Base-by-base conservation (phyloP, 2,888 invertebrate species). In the Orthosia incerta region DNA sequence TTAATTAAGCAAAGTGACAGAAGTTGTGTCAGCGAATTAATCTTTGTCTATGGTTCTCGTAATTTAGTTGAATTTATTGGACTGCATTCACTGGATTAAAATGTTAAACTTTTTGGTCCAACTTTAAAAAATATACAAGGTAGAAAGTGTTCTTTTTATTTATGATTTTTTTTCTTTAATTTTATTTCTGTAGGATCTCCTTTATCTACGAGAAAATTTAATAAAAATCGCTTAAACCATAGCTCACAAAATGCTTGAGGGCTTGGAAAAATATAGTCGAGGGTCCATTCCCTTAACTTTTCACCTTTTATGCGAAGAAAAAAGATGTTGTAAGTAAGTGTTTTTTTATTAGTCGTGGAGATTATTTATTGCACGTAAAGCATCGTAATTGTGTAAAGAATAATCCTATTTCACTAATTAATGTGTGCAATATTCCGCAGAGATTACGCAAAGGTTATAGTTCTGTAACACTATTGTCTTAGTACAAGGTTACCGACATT, bases 391-490 rank as follows among this genome's bases (percentile, higher is more conserved):
- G 45, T 69, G 62, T 5, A 51, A 63, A 63, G 20, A 63, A 67
- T 75, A 66, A 75, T 79, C 63, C 71, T 78, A 81, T 83, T 82
- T 78, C 69, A 67, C 59, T 78, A 85, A 85, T 82, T 80, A 83
- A 82, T 79, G 79, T 82, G 74, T 76, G 84, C 76, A 86, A 87
- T 87, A 82, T 78, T 69, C 53, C 64, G 69, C 76, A 73, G 68
- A 67, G 63, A 82, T 86, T 85, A 80, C 74, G 78, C 76, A 85
- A 86, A 85, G 74, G 76, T 80, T 73, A 81, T 71, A 74, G 59
- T 88, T 88, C 68, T 80, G 85, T 84, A 89, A 87, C 74, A 79
- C 88, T 85, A 90, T 91, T 91, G 91, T 90, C 87, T 85, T 81
- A 80, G 79, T 62, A 74, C 89, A 90, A 90, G 89, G 89, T 80